Conservation (phyloP, 1,140 invertebrate species). For the Aphis craccivora region DNA sequence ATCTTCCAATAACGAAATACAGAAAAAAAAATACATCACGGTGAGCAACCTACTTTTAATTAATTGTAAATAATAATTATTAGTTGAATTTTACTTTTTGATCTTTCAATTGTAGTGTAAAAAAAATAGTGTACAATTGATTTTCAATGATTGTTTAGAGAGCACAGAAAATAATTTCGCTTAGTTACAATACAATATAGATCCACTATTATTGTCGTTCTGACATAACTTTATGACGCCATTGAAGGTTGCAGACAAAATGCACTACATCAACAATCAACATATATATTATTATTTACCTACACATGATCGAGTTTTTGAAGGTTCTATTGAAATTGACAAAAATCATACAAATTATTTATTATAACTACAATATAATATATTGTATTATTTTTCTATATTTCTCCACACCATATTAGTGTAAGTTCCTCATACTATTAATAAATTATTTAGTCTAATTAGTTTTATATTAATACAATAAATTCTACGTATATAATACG, state of each 20-base stretch:
- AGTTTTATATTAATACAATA: too few species aligned
- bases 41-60: constrained; percentile 11
- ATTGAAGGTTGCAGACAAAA: constrained; percentile 15
- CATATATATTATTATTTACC: background rate
- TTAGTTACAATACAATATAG: background rate
- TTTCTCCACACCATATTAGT: background rate
- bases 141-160: background rate
- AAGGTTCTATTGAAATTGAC: background rate
- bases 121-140: background rate
- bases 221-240: background rate
- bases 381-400: background rate
- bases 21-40: background rate
- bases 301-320: background rate
- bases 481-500: background rate
- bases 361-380: background rate
- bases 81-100: constrained; percentile 1
- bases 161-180: background rate
- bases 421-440: too few species aligned
- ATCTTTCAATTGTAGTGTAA: background rate
- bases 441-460: too few species aligned
- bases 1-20: background rate
- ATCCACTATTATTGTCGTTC: background rate
- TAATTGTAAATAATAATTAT: constrained; percentile 8
- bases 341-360: background rate
- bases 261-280: background rate